phyloP scores from a whole-genome alignment of 1,140 invertebrate species.

The Octopus sinensis region DNA sequence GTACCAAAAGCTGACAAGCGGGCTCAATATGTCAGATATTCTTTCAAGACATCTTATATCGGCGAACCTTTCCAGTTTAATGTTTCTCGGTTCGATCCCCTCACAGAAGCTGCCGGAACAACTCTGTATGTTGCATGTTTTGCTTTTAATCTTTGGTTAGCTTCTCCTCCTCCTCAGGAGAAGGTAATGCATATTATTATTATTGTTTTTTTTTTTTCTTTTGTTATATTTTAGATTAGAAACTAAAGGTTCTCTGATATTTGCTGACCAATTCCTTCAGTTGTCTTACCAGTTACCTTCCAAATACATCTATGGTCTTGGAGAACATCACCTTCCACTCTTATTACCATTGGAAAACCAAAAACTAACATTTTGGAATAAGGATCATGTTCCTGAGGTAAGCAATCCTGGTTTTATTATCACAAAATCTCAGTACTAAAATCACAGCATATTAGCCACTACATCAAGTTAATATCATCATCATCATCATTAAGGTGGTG shows the following conservation, averaged over 20 bases:
- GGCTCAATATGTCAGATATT: constrained; percentile 21
- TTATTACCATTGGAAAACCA: constrained; percentile 35
- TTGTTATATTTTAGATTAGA: constrained; percentile 30
- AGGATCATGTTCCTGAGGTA: constrained; percentile 32
- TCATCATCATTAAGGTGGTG: no score
- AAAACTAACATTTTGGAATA: constrained; percentile 37
- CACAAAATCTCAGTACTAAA: no score
- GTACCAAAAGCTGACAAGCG: constrained; percentile 22
- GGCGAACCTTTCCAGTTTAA: constrained; percentile 29
- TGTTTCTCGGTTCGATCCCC: constrained; percentile 14
- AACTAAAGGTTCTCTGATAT: constrained; percentile 34
- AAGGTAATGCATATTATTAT: background rate
- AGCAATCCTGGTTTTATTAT: background rate
- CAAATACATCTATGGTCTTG: constrained; percentile 38
- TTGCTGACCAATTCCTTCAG: constrained; percentile 44
- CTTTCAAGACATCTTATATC: constrained; percentile 22
- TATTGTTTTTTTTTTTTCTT: background rate
- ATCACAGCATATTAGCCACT: no score
- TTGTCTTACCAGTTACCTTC: constrained; percentile 35
- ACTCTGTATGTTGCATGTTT: background rate
- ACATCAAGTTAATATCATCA: no score
- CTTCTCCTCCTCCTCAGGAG: background rate
- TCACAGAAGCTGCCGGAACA: background rate
- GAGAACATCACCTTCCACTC: constrained; percentile 35
- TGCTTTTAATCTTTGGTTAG: background rate